Evolutionary conservation across 2,888 invertebrate species (phyloP).

Genomic region (Euplagia quadripunctaria): DNA sequence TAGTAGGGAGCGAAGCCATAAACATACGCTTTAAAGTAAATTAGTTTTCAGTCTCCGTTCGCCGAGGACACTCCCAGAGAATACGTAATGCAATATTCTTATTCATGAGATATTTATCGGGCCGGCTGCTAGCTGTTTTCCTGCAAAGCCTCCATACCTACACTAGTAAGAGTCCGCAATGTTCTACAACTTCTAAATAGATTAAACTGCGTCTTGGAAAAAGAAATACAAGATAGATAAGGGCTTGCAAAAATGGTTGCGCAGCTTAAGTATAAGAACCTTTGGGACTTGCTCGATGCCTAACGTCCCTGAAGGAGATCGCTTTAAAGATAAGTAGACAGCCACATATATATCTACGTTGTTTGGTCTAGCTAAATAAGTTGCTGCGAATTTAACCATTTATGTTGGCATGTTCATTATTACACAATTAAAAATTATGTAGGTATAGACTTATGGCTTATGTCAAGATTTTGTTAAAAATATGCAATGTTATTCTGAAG

Average conservation of each 20-base stretch:
- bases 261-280: slow-evolving; percentile 6
- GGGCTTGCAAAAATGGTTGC: slow-evolving; percentile 8
- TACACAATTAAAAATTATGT: background rate
- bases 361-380: background rate
- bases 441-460: background rate
- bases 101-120: slow-evolving; percentile 81
- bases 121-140: slow-evolving; percentile 41
- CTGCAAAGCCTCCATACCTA: slow-evolving; percentile 24
- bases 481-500: background rate
- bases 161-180: slow-evolving; percentile 21
- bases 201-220: slow-evolving; percentile 33
- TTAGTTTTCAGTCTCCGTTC: slow-evolving; percentile 57
- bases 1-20: slow-evolving; percentile 20
- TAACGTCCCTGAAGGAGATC: background rate
- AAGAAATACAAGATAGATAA: slow-evolving; percentile 17
- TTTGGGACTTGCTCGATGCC: slow-evolving; percentile 1
- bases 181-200: slow-evolving; percentile 41
- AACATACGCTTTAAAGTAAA: slow-evolving; percentile 58
- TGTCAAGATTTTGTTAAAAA: background rate
- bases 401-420: background rate
- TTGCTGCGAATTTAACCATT: background rate
- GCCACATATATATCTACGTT: background rate
- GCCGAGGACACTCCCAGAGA: slow-evolving; percentile 55
- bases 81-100: slow-evolving; percentile 80
- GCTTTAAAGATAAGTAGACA: background rate